Evolutionary conservation across 2,888 invertebrate species (phyloP), one percentile per base, ranked within the genome.

Genomic region (Ectemnius lituratus): DNA sequence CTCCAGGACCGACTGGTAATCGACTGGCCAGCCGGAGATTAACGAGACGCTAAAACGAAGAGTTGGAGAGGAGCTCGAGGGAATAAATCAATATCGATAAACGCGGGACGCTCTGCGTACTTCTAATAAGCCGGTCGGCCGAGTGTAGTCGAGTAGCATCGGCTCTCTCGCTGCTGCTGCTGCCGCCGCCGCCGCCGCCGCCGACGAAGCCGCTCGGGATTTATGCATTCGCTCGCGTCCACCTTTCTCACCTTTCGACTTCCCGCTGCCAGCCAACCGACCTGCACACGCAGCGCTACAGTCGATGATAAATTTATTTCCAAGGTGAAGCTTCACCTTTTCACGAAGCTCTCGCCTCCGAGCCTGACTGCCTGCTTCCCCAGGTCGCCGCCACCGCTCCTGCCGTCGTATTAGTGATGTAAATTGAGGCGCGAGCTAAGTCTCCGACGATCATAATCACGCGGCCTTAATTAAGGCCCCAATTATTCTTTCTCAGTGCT

Each of bases 81-180:
- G 81, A 81, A 83, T 81, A 81, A 81, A 83, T 81, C 81, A 80
- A 73, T 83, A 81, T 78, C 78, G 81, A 81, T 77, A 78, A 83
- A 76, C 75, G 73, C 73, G 70, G 80, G 75, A 73, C 70, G 67
- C 73, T 69, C 83, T 80, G 75, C 83, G 72, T 80, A 75, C 69
- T 80, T 66, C 69, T 74, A 81, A 81, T 80, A 75, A 79, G 78
- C 70, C 61, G 37, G 37, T 37, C 37, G 37, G 37, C 5, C 37
- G 8, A 20, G 28, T 64, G 64, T 70, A 73, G 70, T 65, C 70
- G 70, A 70, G 47, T 14, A 59, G 14, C 20, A 18, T 14, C 59
- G 59, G 20, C 18, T 18, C 5, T 4, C 16, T 20, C 18, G n/a
- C 5, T 13, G 16, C 16, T 3, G 16, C 6, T 8, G n/a, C 18